phyloP scores from a whole-genome alignment of 2,113 vertebrate species.

The Apodemus speciosus region DNA sequence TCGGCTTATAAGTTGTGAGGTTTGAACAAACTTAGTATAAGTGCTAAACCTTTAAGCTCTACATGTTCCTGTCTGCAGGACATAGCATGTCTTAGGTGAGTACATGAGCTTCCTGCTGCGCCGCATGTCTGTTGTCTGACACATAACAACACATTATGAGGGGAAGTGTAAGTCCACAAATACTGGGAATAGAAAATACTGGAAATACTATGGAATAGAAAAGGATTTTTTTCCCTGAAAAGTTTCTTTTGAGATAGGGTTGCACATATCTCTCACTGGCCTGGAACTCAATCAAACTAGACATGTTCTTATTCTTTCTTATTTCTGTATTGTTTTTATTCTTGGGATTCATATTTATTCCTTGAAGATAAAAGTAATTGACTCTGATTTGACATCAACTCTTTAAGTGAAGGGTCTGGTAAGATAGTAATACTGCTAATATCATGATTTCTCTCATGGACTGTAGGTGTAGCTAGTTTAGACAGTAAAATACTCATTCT shows the following conservation, averaged over 20 bases:
- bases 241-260: not conserved
- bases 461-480: not conserved
- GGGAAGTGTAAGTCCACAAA: not conserved
- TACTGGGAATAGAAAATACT: not conserved
- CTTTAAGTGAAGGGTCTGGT: not conserved
- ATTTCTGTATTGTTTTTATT: slow-evolving; percentile 11
- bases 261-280: no score
- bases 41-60: not conserved
- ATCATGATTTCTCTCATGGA: slow-evolving; percentile 3
- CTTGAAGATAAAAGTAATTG: slow-evolving; percentile 44
- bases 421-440: not conserved
- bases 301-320: slow-evolving; percentile 31
- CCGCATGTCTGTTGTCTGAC: not conserved
- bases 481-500: not conserved
- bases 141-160: not conserved
- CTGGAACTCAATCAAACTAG: not conserved
- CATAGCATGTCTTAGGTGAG: not conserved
- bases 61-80: not conserved
- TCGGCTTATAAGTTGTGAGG: slow-evolving; percentile 21
- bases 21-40: slow-evolving; percentile 8
- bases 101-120: not conserved
- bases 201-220: not conserved
- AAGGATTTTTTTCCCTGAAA: not conserved
- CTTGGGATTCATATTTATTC: slow-evolving; percentile 52
- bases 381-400: slow-evolving; percentile 24